phyloP scores from a whole-genome alignment of 2,113 vertebrate genomes.

The Melanerpes formicivorus region DNA sequence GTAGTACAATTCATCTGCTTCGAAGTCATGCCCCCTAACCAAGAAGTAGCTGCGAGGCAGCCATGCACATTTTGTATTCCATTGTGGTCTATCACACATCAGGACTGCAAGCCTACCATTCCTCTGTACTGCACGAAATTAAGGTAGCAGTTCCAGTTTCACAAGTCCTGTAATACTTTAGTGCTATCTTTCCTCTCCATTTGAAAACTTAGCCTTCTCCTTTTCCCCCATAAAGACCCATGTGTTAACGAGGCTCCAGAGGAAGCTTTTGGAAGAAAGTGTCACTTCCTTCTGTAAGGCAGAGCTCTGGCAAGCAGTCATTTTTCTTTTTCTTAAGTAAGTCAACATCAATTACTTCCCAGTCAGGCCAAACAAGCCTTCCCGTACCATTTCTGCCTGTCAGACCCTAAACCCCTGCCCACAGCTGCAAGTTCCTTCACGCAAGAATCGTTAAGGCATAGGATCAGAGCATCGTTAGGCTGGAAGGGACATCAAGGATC shows the following conservation, averaged over 20 bases:
- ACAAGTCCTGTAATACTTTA: not conserved
- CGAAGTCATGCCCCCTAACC: not conserved
- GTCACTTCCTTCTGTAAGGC: not conserved
- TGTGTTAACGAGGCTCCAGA: not conserved
- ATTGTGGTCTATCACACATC: not conserved
- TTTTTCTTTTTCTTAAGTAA: not conserved
- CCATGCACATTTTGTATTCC: not conserved
- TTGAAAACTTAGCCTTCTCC: not conserved
- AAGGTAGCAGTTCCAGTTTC: not conserved
- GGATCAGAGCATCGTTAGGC: too few relatives aligned
- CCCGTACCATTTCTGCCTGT: not conserved
- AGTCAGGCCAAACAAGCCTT: not conserved
- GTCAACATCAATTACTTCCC: not conserved
- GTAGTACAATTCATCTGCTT: not conserved
- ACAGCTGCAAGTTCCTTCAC: not conserved
- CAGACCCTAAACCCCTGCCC: not conserved
- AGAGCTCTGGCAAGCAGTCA: not conserved
- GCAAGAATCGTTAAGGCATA: not conserved
- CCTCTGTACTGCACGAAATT: rapidly evolving
- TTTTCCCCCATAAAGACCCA: not conserved
- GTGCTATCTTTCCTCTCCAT: not conserved
- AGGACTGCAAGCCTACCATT: not conserved
- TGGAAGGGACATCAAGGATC: too few relatives aligned
- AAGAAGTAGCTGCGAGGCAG: not conserved
- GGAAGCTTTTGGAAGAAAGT: not conserved